Conservation (phyloP, 2,888 invertebrate species). For the Yponomeuta malinellus region DNA sequence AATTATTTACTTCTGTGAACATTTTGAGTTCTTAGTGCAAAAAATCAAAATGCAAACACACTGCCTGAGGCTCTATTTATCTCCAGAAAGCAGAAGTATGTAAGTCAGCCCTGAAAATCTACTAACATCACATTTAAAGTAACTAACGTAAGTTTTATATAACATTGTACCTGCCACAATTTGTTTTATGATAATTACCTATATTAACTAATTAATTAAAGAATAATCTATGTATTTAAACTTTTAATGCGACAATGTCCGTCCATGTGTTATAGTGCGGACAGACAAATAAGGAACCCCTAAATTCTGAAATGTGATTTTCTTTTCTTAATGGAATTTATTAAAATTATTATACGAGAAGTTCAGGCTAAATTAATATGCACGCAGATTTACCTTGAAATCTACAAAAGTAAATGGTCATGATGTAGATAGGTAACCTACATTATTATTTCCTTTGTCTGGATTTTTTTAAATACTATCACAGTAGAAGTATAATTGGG, state of each 20-base stretch:
- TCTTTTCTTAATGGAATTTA: too few species aligned
- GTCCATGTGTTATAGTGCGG: not conserved
- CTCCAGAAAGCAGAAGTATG: not conserved
- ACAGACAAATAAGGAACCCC: not conserved
- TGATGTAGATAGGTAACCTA: too few species aligned
- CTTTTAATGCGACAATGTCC: not conserved
- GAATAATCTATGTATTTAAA: too few species aligned
- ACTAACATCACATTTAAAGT: not conserved
- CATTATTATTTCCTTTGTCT: too few species aligned
- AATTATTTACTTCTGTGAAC: too few species aligned
- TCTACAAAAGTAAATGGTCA: too few species aligned
- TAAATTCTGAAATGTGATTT: not conserved
- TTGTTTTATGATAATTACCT: not conserved
- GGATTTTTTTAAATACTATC: too few species aligned
- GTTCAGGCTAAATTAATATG: too few species aligned
- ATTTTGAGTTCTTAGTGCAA: too few species aligned
- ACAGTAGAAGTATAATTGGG: too few species aligned
- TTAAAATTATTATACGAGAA: too few species aligned
- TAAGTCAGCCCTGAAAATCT: not conserved
- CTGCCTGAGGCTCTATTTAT: not conserved
- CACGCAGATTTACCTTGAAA: too few species aligned
- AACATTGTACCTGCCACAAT: conserved; percentile 10
- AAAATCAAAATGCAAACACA: not conserved
- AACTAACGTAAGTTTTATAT: conserved; percentile 5
- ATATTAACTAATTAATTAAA: not conserved